A percentile compares a stretch with the other conserved stretches of the same genome.
Evolutionary conservation across 2,888 invertebrate genomes (phyloP).

Genomic region (Hemicrepidius hirtus): DNA sequence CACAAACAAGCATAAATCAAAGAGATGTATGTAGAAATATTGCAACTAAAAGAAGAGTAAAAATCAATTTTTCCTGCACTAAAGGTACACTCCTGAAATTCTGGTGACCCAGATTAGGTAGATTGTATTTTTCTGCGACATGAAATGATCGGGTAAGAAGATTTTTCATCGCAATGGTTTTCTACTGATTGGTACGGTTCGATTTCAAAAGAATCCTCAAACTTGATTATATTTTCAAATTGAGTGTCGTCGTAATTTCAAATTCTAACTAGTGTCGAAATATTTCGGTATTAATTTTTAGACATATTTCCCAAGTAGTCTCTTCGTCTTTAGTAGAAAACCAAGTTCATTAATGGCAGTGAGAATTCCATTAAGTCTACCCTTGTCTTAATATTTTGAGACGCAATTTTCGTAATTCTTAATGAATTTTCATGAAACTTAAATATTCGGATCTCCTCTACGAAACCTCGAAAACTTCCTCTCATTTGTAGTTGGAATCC

Average conservation of each 20-base stretch:
- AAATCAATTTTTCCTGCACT: not conserved
- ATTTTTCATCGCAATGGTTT: constrained; percentile 32
- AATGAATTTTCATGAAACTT: constrained; percentile 46
- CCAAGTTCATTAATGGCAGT: constrained; percentile 32
- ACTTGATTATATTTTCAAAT: not conserved
- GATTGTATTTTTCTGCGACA: constrained; percentile 45
- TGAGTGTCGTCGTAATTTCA: constrained; percentile 5
- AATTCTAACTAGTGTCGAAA: not conserved
- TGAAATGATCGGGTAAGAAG: constrained; percentile 41
- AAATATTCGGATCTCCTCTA: constrained; percentile 12
- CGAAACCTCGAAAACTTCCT: constrained; percentile 28
- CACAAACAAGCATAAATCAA: constrained; percentile 38
- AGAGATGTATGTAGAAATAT: constrained; percentile 30
- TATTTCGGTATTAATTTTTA: constrained; percentile 20
- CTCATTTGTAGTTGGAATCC: constrained; percentile 29
- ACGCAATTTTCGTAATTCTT: constrained; percentile 41
- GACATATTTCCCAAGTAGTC: constrained; percentile 16
- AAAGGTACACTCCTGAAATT: constrained; percentile 27
- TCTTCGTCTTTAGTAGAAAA: constrained; percentile 27
- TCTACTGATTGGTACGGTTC: constrained; percentile 23
- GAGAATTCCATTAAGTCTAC: constrained; percentile 39
- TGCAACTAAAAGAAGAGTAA: constrained; percentile 31
- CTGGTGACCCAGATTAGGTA: constrained; percentile 40
- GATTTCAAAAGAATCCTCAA: constrained; percentile 11
- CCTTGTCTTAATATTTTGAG: constrained; percentile 43